Conservation (phyloP, 2,888 invertebrate species). For the Patella ulyssiponensis region DNA sequence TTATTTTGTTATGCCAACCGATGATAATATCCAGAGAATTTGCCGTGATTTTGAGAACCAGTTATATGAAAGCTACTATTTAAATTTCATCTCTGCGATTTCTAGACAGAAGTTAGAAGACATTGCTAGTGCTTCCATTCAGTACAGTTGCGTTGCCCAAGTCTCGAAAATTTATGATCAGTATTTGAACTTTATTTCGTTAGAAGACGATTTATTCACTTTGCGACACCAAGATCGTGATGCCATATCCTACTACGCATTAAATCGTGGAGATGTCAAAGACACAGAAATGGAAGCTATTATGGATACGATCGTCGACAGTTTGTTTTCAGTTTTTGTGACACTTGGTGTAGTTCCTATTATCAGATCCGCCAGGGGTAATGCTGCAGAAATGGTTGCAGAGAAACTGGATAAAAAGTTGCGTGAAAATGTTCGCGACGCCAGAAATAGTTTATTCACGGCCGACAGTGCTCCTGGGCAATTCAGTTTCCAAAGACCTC, state of each 20-base stretch:
- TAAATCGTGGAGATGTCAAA: conserved; percentile 93
- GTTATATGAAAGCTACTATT: conserved; percentile 93
- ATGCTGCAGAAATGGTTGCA: conserved; percentile 98
- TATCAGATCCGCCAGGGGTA: conserved; percentile 91
- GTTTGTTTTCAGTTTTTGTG: conserved; percentile 97
- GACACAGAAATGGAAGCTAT: conserved; percentile 96
- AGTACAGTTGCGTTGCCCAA: conserved; percentile 90
- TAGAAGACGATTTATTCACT: conserved; percentile 98
- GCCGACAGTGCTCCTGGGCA: conserved; percentile 75
- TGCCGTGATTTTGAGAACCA: conserved; percentile 84
- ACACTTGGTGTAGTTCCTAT: conserved; percentile 94
- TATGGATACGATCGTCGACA: conserved; percentile 95
- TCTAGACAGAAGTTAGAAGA: conserved; percentile 94
- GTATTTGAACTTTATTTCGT: conserved; percentile 96
- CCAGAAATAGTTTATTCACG: conserved; percentile 93
- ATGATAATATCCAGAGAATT: conserved; percentile 95
- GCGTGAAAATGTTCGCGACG: conserved; percentile 95
- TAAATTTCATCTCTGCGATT: conserved; percentile 92
- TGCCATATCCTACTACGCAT: conserved; percentile 91
- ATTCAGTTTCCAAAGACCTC: conserved; percentile 89
- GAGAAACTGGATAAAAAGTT: conserved; percentile 97
- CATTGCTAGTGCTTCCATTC: conserved; percentile 91
- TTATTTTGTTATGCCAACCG: conserved; percentile 96
- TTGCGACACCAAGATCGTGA: conserved; percentile 94
- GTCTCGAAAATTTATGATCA: conserved; percentile 98